Evolutionary conservation across 2,113 vertebrate genomes (phyloP), one percentile per base, ranked within the genome.

Genomic region (Lasiurus borealis): DNA sequence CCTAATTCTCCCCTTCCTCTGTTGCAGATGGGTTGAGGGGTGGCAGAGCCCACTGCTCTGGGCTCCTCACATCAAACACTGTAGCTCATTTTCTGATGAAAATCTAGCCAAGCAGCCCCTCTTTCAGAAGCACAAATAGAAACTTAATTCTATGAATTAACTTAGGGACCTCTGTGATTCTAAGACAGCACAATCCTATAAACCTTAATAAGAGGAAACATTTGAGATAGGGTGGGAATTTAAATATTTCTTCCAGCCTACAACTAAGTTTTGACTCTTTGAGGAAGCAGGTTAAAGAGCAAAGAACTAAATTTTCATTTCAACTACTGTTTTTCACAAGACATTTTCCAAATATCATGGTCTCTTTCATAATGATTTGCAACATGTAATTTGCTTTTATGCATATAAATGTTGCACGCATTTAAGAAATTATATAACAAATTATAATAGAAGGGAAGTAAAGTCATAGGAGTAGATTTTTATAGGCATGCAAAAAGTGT

Each of bases 271-370:
- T 40, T 82, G 62, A 71, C 21, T 80, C 15, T 95, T 77, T 11
- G 5, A 82, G 40, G 54, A 85, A 95, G 27, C 1, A 11, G 23
- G 0, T 50, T 77, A 94, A 36, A 57, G 62, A 62, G 14, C 13
- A 73, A 81, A 90, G n/a, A 81, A 48, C 88, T 54, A 64, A 59
- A 52, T n/a, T 87, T 95, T 71, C 19, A 40, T 52, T 78, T 69
- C 50, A 89, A 46, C 6, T 77, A 31, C 21, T 85, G 10, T 46
- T 91, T 94, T 94, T 86, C n/a, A 36, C 31, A 71, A 21, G 87
- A 88, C 31, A 36, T 54, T 44, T 93, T 93, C 40, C 25, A 77
- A 88, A 52, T 7, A 59, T 31, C 19, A 36, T n/a, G 16, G 23
- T 23, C 72, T 25, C 36, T 69, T 27, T 76, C 36, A 81, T 19